Percentiles rank a stretch among this genome's conserved stretches.
These are phyloP conservation scores for Sphaeramia orbicularis DNA, from an alignment of 2,797 vertebrate species.

Conservation along the genomic window DNA sequence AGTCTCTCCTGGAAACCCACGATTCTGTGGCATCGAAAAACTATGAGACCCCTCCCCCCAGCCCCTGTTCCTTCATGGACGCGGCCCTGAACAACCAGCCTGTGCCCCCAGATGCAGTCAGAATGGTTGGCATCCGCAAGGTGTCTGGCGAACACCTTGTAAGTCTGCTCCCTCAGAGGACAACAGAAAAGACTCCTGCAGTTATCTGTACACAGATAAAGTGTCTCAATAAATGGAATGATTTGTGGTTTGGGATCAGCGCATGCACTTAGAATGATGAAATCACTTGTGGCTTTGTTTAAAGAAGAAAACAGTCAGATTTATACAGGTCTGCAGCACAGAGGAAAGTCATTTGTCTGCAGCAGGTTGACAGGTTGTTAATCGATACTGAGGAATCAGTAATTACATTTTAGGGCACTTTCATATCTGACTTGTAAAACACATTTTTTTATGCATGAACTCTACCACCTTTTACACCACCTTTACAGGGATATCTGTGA, in stretches of 20 bases:
- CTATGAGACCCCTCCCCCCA: constrained; percentile 93
- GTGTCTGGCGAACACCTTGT: constrained; percentile 95
- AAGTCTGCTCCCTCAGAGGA: constrained; percentile 54
- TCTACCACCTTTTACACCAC: constrained; percentile 1
- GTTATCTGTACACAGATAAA: constrained; percentile 26
- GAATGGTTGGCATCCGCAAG: constrained; percentile 98
- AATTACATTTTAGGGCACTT: constrained; percentile 10
- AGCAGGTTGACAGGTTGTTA: background rate
- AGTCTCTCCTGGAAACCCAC: constrained; percentile 96
- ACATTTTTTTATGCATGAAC: constrained; percentile 15
- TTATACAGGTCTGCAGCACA: constrained; percentile 4
- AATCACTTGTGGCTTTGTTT: constrained; percentile 34
- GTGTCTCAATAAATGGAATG: constrained; percentile 29
- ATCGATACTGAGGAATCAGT: constrained; percentile 14
- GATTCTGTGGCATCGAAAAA: constrained; percentile 97
- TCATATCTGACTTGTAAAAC: background rate
- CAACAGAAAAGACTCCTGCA: background rate
- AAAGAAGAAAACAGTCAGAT: constrained; percentile 31
- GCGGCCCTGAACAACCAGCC: constrained; percentile 92
- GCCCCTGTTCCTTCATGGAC: constrained; percentile 90
- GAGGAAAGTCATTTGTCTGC: constrained; percentile 22
- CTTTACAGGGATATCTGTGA: background rate
- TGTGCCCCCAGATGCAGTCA: constrained; percentile 92
- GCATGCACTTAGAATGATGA: constrained; percentile 50
- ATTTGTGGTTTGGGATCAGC: constrained; percentile 40